Evolutionary conservation across 2,113 vertebrate genomes (phyloP).

Genomic region (Eurypyga helias): DNA sequence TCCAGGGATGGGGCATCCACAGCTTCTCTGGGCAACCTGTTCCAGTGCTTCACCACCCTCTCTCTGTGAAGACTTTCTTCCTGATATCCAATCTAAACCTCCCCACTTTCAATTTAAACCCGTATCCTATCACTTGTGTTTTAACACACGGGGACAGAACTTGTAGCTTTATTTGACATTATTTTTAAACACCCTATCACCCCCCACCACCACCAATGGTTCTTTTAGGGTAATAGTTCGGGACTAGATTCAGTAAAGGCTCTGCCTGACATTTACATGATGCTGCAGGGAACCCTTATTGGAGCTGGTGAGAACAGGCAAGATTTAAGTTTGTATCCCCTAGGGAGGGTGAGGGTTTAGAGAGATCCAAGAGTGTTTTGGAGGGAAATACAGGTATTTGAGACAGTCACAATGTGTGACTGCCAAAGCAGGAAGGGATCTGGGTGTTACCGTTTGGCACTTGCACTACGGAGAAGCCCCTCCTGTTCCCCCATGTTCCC

Average conservation of each 20-base stretch:
- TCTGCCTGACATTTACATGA: neutral
- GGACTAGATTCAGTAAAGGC: neutral
- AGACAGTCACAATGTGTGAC: accelerated
- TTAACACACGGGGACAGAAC: neutral
- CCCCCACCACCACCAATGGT: accelerated
- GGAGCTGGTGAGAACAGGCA: neutral
- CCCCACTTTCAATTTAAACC: no score
- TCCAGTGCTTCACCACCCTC: no score
- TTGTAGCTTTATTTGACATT: neutral
- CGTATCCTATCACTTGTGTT: neutral
- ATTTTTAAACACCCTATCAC: neutral
- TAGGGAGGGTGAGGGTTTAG: neutral
- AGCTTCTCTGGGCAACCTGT: no score
- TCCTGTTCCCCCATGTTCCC: slow-evolving; percentile 7
- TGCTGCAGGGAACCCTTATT: neutral
- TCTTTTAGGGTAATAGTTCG: neutral
- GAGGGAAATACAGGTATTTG: slow-evolving; percentile 29
- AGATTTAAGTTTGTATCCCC: neutral
- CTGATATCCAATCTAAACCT: no score
- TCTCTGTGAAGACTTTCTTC: no score
- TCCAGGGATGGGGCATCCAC: no score
- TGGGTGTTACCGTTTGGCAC: slow-evolving; percentile 32
- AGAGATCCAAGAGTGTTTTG: neutral
- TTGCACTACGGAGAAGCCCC: neutral
- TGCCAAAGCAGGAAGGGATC: slow-evolving; percentile 46